Percentiles rank a stretch among this genome's conserved stretches.
phyloP scores from a whole-genome alignment of 2,113 vertebrate genomes.

The Prinia subflava region DNA sequence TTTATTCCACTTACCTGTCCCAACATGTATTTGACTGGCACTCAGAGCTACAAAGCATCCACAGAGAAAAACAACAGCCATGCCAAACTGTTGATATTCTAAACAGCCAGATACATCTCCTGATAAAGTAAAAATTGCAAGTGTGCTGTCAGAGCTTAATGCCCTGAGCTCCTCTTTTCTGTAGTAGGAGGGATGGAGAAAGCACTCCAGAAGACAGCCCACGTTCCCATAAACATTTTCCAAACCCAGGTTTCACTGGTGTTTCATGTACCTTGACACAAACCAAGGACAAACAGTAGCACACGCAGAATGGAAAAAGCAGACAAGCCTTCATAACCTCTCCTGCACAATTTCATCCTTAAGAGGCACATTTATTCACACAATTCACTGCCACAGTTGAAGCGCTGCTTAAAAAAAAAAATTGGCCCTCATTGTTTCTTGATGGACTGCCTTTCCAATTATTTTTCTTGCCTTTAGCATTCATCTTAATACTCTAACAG shows the following conservation, averaged over 20 bases:
- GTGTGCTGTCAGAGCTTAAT: neutral
- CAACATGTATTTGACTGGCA: neutral
- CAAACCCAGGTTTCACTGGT: neutral
- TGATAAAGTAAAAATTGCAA: neutral
- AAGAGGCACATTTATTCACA: neutral
- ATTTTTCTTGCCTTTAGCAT: neutral
- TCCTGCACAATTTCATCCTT: neutral
- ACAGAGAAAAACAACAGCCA: neutral
- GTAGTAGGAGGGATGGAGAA: neutral
- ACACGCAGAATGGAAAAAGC: neutral
- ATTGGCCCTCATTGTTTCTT: neutral
- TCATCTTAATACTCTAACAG: slow-evolving; percentile 10
- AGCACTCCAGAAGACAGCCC: neutral
- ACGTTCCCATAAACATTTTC: neutral
- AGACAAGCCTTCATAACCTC: neutral
- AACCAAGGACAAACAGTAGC: neutral
- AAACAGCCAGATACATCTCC: neutral
- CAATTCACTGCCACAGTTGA: neutral
- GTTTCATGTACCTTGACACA: neutral
- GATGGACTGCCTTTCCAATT: neutral
- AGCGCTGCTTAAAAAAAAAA: neutral
- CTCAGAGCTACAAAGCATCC: neutral
- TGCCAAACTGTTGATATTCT: neutral
- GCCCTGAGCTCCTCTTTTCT: neutral
- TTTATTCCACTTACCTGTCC: neutral